These are phyloP conservation scores for Trichogramma dendrolimi DNA, from an alignment of 2,888 invertebrate genomes.

Conservation along the genomic window DNA sequence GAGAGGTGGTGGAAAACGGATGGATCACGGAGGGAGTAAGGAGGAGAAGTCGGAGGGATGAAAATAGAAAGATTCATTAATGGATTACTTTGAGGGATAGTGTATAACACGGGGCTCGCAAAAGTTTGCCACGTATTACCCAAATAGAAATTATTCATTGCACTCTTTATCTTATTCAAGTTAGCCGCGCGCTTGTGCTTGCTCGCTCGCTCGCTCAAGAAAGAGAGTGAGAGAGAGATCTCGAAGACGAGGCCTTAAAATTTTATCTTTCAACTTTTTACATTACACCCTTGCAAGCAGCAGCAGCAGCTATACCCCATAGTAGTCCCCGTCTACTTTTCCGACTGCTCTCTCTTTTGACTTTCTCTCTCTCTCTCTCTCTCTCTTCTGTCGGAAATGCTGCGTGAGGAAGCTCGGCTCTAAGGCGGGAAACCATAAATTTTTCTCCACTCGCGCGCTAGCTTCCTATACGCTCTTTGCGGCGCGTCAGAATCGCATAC, in stretches of 20 bases:
- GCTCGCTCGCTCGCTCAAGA: too few relatives aligned
- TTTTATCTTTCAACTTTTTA: constrained; percentile 28
- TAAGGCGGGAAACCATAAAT: constrained; percentile 24
- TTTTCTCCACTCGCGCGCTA: constrained; percentile 6
- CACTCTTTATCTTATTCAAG: constrained; percentile 23
- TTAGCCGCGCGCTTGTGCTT: not conserved
- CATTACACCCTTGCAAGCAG: constrained; percentile 16
- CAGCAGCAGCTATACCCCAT: too few relatives aligned
- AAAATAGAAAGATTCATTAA: too few relatives aligned
- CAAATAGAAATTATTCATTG: constrained; percentile 21
- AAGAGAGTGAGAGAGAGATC: constrained; percentile 1
- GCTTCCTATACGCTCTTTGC: too few relatives aligned
- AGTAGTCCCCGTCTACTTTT: not conserved
- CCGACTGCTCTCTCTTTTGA: constrained; percentile 8
- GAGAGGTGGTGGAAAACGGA: too few relatives aligned
- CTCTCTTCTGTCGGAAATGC: constrained; percentile 14
- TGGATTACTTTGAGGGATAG: too few relatives aligned
- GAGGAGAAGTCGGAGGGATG: too few relatives aligned
- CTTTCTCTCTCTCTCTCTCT: constrained; percentile 5
- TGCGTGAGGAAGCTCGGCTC: constrained; percentile 5
- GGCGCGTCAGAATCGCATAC: too few relatives aligned
- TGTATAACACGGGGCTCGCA: too few relatives aligned
- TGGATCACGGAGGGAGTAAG: too few relatives aligned
- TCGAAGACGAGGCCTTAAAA: constrained; percentile 24
- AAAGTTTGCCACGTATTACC: not conserved